Evolutionary conservation across 1,140 invertebrate species (phyloP).

Genomic region (Drosophila parvula): DNA sequence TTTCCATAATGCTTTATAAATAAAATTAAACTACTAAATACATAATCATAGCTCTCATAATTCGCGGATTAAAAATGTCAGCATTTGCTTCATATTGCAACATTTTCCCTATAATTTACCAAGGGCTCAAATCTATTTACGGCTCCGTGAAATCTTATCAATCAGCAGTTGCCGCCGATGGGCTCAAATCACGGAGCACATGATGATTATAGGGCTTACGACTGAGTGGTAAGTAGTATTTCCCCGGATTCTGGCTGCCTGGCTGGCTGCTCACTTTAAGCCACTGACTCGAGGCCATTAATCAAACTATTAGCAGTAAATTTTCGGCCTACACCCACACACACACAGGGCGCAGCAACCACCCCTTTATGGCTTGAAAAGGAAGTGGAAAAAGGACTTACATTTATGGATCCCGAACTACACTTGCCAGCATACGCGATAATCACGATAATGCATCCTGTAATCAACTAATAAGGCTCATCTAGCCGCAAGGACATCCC

Average conservation of each 20-base stretch:
- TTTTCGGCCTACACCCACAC: slow-evolving; percentile 46
- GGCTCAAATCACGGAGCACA: slow-evolving; percentile 36
- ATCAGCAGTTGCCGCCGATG: slow-evolving; percentile 38
- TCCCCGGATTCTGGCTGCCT: slow-evolving; percentile 17
- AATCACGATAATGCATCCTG: slow-evolving; percentile 84
- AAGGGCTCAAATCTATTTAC: slow-evolving; percentile 61
- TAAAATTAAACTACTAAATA: slow-evolving; percentile 12
- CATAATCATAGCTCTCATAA: slow-evolving; percentile 9
- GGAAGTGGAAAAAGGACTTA: slow-evolving; percentile 43
- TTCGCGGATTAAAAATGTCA: slow-evolving; percentile 52
- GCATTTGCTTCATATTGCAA: slow-evolving; percentile 74
- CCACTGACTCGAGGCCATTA: slow-evolving; percentile 69
- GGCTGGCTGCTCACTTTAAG: slow-evolving; percentile 57
- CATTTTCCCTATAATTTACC: slow-evolving; percentile 66
- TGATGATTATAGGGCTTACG: slow-evolving; percentile 58
- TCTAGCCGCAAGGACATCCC: slow-evolving; percentile 67
- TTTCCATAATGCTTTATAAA: not conserved
- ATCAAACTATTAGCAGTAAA: slow-evolving; percentile 83
- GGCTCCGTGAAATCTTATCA: slow-evolving; percentile 65
- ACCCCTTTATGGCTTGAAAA: slow-evolving; percentile 40
- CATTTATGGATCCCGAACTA: slow-evolving; percentile 59
- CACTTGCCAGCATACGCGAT: slow-evolving; percentile 69
- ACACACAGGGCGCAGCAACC: not conserved
- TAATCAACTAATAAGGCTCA: slow-evolving; percentile 84
- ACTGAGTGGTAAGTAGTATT: slow-evolving; percentile 31